A percentile compares a stretch with the other conserved stretches of the same genome.
Conservation (phyloP, 1,140 invertebrate species). For the Laodelphax striatellus region DNA sequence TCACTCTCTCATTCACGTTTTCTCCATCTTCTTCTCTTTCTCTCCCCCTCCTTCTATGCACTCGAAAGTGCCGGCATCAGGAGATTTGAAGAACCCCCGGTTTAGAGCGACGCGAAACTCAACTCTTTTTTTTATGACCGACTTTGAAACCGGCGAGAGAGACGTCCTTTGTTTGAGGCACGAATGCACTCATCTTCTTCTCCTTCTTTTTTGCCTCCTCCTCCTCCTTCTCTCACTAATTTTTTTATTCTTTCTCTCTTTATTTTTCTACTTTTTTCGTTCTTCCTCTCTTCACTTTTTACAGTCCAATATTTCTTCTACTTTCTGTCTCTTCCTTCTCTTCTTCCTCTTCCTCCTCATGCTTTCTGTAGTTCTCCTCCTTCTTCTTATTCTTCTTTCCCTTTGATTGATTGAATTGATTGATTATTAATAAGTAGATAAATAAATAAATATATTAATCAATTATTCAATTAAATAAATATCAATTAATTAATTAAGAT, state of each 20-base stretch:
- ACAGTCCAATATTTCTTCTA: not conserved
- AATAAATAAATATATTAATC: no score
- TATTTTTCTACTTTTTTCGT: not conserved
- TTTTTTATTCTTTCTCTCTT: not conserved
- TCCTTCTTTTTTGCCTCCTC: not conserved
- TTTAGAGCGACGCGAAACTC: not conserved
- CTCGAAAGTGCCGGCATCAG: not conserved
- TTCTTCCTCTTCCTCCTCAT: not conserved
- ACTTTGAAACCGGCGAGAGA: no score
- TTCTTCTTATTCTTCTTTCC: not conserved
- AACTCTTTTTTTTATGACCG: not conserved
- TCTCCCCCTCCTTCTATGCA: not conserved
- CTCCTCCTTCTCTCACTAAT: no score
- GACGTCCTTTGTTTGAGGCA: no score
- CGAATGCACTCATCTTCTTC: no score
- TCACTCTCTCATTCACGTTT: no score
- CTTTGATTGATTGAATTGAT: no score
- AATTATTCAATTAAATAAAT: no score
- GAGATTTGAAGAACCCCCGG: not conserved
- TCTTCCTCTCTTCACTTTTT: not conserved
- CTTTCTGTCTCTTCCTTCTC: not conserved
- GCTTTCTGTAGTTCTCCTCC: not conserved
- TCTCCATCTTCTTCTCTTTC: not conserved
- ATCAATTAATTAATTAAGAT: no score
- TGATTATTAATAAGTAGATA: no score